Conservation (phyloP, 2,113 vertebrate species). For the Perca fluviatilis region DNA sequence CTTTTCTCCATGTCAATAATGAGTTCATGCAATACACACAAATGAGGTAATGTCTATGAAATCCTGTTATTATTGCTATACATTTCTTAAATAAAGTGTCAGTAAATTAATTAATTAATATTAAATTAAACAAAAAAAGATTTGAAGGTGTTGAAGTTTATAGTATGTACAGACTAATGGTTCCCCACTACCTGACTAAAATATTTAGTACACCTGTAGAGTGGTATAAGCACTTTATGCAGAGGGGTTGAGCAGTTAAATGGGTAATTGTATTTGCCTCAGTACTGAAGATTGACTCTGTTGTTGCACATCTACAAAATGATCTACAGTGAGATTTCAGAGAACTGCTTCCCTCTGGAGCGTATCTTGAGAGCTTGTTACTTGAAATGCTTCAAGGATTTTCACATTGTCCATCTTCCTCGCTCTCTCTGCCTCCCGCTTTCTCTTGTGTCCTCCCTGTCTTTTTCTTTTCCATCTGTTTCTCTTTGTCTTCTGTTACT, state of each 20-base stretch:
- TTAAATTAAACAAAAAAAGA: neutral
- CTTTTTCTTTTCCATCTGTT: constrained; percentile 55
- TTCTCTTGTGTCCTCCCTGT: constrained; percentile 12
- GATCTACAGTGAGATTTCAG: constrained; percentile 30
- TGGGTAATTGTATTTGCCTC: constrained; percentile 24
- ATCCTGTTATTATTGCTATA: neutral
- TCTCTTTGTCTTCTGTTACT: constrained; percentile 59
- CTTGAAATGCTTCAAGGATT: constrained; percentile 57
- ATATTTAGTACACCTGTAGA: neutral
- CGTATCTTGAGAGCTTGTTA: constrained; percentile 39
- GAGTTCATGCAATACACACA: neutral
- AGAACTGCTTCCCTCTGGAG: neutral
- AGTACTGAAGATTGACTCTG: constrained; percentile 10
- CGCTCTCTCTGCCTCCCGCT: constrained; percentile 18
- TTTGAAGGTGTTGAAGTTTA: neutral
- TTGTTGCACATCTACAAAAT: constrained; percentile 34
- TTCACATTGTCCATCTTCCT: constrained; percentile 41
- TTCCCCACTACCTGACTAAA: neutral
- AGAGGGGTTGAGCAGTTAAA: constrained; percentile 35
- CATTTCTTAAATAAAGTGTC: neutral
- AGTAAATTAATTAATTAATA: neutral
- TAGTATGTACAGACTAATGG: neutral
- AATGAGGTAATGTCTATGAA: neutral
- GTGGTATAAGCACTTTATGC: neutral
- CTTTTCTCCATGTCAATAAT: constrained; percentile 26